Evolutionary conservation across 2,113 vertebrate species (phyloP).

Genomic region (Vanacampus margaritifer): DNA sequence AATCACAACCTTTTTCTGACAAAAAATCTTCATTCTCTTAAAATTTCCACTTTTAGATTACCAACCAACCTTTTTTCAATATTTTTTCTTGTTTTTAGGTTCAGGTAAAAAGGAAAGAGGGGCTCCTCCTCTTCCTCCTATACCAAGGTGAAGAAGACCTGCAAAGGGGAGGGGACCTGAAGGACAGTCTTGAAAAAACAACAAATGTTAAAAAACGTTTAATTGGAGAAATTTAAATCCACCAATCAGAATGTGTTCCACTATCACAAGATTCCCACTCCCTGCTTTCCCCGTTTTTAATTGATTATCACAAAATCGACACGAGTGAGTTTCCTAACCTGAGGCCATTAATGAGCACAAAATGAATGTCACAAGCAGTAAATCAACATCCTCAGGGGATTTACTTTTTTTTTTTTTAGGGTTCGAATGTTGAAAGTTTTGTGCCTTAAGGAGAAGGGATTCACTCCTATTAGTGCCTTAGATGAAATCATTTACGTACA

Average conservation of each 20-base stretch:
- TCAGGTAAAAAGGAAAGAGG: conserved; percentile 89
- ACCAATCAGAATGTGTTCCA: background rate
- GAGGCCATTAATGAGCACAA: background rate
- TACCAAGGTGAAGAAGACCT: conserved; percentile 84
- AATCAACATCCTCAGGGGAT: background rate
- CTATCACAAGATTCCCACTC: background rate
- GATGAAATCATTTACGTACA: conserved; percentile 5
- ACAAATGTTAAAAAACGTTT: background rate
- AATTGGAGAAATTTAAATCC: background rate
- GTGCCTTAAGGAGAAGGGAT: conserved; percentile 35
- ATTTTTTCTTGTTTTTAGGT: conserved; percentile 68
- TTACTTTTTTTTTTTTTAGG: conserved; percentile 7
- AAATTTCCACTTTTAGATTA: background rate
- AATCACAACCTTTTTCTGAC: background rate
- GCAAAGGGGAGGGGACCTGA: conserved; percentile 15
- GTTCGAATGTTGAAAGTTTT: background rate
- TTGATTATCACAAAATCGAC: background rate
- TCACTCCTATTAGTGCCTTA: conserved; percentile 37
- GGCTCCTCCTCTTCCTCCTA: conserved; percentile 87
- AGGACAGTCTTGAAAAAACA: conserved; percentile 2
- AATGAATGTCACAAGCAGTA: background rate
- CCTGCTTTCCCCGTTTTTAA: background rate
- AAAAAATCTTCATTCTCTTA: background rate
- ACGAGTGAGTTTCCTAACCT: background rate
- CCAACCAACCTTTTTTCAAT: background rate